Conservation (phyloP, 2,888 invertebrate species). For the Liposcelis brunnea region DNA sequence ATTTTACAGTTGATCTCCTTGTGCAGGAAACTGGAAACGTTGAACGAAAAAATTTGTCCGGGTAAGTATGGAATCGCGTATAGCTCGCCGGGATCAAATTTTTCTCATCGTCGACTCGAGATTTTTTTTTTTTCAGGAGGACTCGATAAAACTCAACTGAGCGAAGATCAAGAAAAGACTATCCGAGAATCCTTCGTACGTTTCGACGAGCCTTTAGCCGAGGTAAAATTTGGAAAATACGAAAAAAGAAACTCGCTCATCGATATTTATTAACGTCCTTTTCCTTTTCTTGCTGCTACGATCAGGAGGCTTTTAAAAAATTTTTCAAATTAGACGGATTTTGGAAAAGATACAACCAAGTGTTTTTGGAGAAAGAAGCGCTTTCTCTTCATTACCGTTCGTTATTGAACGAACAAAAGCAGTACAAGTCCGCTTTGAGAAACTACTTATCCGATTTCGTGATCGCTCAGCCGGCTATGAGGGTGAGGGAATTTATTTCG, state of each 20-base stretch:
- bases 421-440: slow-evolving; percentile 40
- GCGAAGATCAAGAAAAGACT: neutral
- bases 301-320: slow-evolving; percentile 32
- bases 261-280: neutral
- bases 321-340: slow-evolving; percentile 51
- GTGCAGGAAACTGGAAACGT: slow-evolving; percentile 48
- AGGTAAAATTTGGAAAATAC: neutral
- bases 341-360: slow-evolving; percentile 42
- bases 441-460: slow-evolving; percentile 42
- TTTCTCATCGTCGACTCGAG: neutral
- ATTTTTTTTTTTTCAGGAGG: neutral
- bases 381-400: slow-evolving; percentile 24
- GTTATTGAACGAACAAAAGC: slow-evolving; percentile 38
- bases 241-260: neutral
- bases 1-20: slow-evolving; percentile 42
- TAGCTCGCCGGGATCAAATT: neutral
- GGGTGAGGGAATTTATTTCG: too few relatives aligned
- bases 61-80: neutral
- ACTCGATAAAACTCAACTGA: neutral
- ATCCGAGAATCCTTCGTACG: neutral
- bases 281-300: slow-evolving; percentile 11
- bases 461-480: slow-evolving; percentile 12
- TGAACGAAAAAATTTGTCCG: slow-evolving; percentile 24
- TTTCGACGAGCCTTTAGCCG: neutral
- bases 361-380: slow-evolving; percentile 33